These are phyloP conservation scores for Cranoglanis bouderius DNA, from an alignment of 2,113 vertebrate species.

Conservation along the genomic window DNA sequence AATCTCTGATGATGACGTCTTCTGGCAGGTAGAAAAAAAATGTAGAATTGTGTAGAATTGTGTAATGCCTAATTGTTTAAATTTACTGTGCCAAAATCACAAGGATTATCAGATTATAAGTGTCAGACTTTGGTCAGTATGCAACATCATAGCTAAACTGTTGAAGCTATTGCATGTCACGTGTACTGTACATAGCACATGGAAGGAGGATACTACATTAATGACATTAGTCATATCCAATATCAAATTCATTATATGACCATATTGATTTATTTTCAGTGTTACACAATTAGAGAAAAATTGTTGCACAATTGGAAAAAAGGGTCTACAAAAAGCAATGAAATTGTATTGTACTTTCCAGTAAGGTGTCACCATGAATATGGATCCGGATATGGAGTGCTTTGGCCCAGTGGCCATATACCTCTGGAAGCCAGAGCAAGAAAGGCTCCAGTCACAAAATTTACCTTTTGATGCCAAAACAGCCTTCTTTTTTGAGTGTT, in stretches of 20 bases:
- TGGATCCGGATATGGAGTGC: constrained; percentile 79
- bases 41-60: too few relatives aligned
- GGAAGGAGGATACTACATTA: neutral
- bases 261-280: neutral
- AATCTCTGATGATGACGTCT: neutral
- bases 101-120: neutral
- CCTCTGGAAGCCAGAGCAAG: constrained; percentile 84
- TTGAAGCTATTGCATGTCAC: neutral
- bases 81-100: neutral
- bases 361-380: constrained; percentile 70
- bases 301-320: neutral
- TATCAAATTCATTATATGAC: neutral
- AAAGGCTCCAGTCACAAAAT: constrained; percentile 75
- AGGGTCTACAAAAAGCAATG: neutral
- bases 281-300: neutral
- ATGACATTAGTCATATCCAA: neutral
- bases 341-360: neutral
- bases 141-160: neutral
- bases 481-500: constrained; percentile 64
- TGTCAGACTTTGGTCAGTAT: neutral
- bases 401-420: constrained; percentile 81
- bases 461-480: constrained; percentile 53
- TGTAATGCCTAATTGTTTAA: neutral
- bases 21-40: too few relatives aligned
- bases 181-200: neutral